Evolutionary conservation across 2,113 vertebrate species (phyloP).

Genomic region (Pedionomus torquatus): DNA sequence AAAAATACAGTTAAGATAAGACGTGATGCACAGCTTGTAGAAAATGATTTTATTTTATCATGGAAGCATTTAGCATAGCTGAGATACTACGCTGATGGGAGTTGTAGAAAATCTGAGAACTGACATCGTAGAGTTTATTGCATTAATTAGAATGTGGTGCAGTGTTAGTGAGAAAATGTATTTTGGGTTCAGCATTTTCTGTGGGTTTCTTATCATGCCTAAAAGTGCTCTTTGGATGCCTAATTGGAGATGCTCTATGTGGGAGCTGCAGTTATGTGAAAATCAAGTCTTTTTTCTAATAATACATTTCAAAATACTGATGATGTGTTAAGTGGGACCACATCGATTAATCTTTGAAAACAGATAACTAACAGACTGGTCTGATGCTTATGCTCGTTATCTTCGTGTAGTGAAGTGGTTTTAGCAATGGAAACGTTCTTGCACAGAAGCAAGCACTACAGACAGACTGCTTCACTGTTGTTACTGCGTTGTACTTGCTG

Average conservation of each 20-base stretch:
- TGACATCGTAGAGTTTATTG: background rate
- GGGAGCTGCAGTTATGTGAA: background rate
- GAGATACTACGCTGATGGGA: background rate
- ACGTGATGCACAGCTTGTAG: background rate
- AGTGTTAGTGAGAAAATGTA: constrained; percentile 18
- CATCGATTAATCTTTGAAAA: background rate
- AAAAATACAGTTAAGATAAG: constrained; percentile 29
- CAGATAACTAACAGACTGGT: background rate
- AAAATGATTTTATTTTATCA: background rate
- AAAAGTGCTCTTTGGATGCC: background rate
- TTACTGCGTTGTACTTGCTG: constrained; percentile 7
- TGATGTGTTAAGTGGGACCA: background rate
- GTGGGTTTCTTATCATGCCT: background rate
- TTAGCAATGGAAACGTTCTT: background rate
- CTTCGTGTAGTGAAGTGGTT: background rate
- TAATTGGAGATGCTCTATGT: background rate
- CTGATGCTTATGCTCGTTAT: background rate
- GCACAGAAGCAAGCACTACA: background rate
- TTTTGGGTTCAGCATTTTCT: constrained; percentile 17
- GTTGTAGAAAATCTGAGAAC: constrained; percentile 11
- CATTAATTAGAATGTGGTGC: constrained; percentile 1
- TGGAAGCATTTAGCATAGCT: constrained; percentile 4
- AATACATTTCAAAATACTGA: background rate
- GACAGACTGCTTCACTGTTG: background rate
- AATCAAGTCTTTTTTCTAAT: background rate